phyloP scores from a whole-genome alignment of 23 tunicate genomes.

The Oikopleura vanhoeffeni region DNA sequence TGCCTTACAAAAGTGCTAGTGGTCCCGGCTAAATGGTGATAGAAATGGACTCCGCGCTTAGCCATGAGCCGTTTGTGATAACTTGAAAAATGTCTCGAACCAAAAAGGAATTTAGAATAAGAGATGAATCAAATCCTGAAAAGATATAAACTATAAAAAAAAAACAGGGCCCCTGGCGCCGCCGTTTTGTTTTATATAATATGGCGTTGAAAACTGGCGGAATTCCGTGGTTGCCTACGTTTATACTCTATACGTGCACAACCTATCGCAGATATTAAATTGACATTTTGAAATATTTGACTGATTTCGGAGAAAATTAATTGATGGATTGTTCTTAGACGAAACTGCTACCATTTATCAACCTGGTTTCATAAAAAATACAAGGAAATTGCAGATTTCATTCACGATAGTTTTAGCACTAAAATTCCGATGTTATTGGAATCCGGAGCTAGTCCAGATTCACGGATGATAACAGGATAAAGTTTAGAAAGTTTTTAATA shows the following conservation, averaged over 20 bases:
- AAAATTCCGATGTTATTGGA: neutral
- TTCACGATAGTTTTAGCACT: neutral
- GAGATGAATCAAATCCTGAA: no score
- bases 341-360: neutral
- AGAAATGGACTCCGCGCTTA: no score
- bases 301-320: neutral
- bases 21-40: no score
- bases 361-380: neutral
- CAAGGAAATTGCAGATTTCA: neutral
- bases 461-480: no score
- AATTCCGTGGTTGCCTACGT: neutral
- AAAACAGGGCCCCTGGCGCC: no score
- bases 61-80: no score
- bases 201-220: neutral
- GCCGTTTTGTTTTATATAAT: no score
- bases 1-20: no score
- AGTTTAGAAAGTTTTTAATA: no score
- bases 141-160: no score
- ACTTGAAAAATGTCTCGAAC: no score
- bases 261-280: neutral
- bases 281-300: neutral
- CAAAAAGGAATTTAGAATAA: no score
- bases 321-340: neutral
- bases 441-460: neutral
- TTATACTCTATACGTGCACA: neutral